These are phyloP conservation scores for Abramis brama DNA, from an alignment of 2,113 vertebrate species.

Conservation along the genomic window DNA sequence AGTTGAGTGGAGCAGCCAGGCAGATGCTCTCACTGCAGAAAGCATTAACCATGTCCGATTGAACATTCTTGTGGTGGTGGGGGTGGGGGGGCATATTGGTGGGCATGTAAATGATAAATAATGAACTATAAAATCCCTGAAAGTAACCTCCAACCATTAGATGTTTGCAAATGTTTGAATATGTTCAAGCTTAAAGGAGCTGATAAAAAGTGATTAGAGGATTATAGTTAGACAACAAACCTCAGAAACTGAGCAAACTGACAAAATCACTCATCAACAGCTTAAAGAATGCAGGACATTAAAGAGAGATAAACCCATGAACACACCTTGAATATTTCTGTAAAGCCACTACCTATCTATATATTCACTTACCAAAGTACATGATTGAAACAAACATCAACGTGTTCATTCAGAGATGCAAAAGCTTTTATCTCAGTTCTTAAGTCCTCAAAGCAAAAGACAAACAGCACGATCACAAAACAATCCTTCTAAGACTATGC, in stretches of 20 bases:
- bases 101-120: not conserved
- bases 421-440: not conserved
- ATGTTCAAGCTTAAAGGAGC: not conserved
- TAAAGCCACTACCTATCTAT: not conserved
- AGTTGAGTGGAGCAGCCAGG: not conserved
- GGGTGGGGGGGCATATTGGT: no score
- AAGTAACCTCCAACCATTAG: not conserved
- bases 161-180: not conserved
- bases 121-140: not conserved
- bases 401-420: not conserved
- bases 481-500: conserved; percentile 34
- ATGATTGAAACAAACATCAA: not conserved
- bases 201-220: not conserved
- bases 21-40: conserved; percentile 3
- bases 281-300: not conserved
- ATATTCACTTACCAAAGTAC: not conserved
- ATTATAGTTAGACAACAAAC: not conserved
- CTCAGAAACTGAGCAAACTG: not conserved
- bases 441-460: not conserved
- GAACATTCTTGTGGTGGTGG: not conserved
- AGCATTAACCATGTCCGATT: conserved; percentile 9
- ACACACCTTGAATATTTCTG: not conserved
- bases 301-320: not conserved
- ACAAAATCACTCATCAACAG: not conserved
- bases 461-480: not conserved